phyloP scores from a whole-genome alignment of 2,888 invertebrate genomes.

The Acronicta leporina region DNA sequence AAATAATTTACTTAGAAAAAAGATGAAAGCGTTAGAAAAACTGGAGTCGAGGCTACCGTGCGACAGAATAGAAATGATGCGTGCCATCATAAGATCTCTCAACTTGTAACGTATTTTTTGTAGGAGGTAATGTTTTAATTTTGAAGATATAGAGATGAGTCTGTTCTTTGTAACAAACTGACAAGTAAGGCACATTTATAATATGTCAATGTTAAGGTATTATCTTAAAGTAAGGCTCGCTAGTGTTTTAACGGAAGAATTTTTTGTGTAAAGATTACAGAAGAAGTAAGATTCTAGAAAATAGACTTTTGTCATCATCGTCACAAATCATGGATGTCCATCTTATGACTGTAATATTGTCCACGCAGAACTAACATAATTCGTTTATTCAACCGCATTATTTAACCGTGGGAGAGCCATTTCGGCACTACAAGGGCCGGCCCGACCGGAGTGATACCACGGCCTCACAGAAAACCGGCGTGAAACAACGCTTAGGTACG shows the following conservation, averaged over 20 bases:
- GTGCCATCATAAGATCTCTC: constrained; percentile 43
- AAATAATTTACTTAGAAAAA: constrained; percentile 22
- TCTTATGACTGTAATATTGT: background rate
- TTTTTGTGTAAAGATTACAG: background rate
- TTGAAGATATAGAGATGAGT: constrained; percentile 10
- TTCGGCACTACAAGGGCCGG: too few relatives aligned
- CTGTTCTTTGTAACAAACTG: constrained; percentile 1
- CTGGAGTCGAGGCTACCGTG: constrained; percentile 8
- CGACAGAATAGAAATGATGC: constrained; percentile 44
- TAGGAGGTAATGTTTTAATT: constrained; percentile 28
- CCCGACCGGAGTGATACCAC: too few relatives aligned
- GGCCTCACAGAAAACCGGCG: too few relatives aligned
- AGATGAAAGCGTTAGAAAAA: constrained; percentile 45
- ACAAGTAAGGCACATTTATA: constrained; percentile 13
- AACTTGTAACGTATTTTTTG: constrained; percentile 25
- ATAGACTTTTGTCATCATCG: background rate
- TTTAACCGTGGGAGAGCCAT: too few relatives aligned
- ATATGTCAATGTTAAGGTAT: background rate
- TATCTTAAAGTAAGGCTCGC: too few relatives aligned
- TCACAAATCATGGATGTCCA: background rate
- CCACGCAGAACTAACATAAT: background rate
- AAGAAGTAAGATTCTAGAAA: background rate
- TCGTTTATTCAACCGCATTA: background rate
- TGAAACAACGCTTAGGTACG: too few relatives aligned
- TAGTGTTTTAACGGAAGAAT: constrained; percentile 2